Base-by-base conservation (phyloP, 2,797 vertebrate species). In the Sebastes cheni region DNA sequence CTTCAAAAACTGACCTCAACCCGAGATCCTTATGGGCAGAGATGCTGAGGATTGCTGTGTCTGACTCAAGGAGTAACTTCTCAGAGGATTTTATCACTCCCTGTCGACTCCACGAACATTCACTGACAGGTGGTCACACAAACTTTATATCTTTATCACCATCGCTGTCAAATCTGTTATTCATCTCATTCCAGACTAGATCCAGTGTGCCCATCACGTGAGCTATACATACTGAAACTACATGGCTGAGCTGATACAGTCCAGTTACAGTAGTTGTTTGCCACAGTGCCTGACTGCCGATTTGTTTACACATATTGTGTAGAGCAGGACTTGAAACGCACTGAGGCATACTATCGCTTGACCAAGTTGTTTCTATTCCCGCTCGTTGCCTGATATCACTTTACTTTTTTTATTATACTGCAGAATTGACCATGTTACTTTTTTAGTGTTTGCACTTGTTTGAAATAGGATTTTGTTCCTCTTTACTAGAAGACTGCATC, bases 1-100 rank as follows among this genome's bases (percentile, higher is more conserved):
- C 85, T 99, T 99, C 94, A 99, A 97, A 94, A 99, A 99, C 95
- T 99, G 96, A 99, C 65, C 46, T 46, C 5, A 1, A 14, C 20
- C 18, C 2, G 8, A n/a, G 25, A 14, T 20, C 65, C 34, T 16
- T 12, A n/a, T 5, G 18, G 56, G 23, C 72, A 8, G 11, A 1
- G 73, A 72, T 9, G 14, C 42, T 9, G 66, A 67, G 4, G 61
- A 69, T 12, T 16, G 22, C 60, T 13, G 66, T 13, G 30, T 27
- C 3, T 32, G 25, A 74, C 67, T 32, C 58, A 2, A 4, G 68
- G 39, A 54, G 61, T 10, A 52, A 65, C 46, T 70, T 65, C 27
- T 58, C 16, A 23, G 23, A 46, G 42, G 69, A 69, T n/a, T 32
- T 55, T 23, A 22, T 66, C 72, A 9, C 61, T 65, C 75, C 56